These are phyloP conservation scores for Takifugu rubripes DNA, from an alignment of 2,797 vertebrate species.

Conservation along the genomic window DNA sequence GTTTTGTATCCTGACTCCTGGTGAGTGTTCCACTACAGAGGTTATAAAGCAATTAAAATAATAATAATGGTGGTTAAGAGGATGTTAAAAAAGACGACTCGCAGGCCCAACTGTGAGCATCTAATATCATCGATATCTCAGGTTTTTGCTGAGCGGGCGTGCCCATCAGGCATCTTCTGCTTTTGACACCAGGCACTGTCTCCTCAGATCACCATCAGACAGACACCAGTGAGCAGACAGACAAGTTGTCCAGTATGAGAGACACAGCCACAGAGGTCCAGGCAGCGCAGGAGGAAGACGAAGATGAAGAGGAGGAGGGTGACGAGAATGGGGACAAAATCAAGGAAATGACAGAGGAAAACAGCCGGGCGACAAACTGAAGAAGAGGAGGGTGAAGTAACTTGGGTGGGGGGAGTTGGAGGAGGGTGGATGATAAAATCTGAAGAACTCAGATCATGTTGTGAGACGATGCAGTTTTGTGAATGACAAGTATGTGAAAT, in stretches of 20 bases:
- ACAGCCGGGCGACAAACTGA: slow-evolving; percentile 60
- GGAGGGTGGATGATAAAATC: slow-evolving; percentile 30
- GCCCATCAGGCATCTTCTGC: not conserved
- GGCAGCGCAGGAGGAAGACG: slow-evolving; percentile 49
- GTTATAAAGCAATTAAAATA: too few species aligned
- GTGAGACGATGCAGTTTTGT: slow-evolving; percentile 9
- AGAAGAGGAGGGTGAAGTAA: slow-evolving; percentile 1
- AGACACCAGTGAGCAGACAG: slow-evolving; percentile 38
- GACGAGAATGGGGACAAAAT: slow-evolving; percentile 22
- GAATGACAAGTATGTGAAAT: slow-evolving; percentile 1
- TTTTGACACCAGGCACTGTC: not conserved
- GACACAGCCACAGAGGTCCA: slow-evolving; percentile 47
- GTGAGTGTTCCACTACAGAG: too few species aligned
- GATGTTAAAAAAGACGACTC: too few species aligned
- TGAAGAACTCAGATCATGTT: slow-evolving; percentile 21
- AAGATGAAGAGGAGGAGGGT: slow-evolving; percentile 41
- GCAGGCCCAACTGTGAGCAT: too few species aligned
- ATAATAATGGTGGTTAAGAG: too few species aligned
- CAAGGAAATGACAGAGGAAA: slow-evolving; percentile 43
- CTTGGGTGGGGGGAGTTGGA: slow-evolving; percentile 9
- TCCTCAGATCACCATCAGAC: slow-evolving; percentile 62
- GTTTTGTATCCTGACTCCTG: too few species aligned
- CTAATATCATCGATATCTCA: too few species aligned
- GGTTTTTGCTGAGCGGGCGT: too few species aligned
- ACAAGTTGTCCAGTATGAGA: slow-evolving; percentile 42